A percentile compares a stretch with the other conserved stretches of the same genome.
Evolutionary conservation across 2,113 vertebrate genomes (phyloP).

Genomic region (Isurus oxyrinchus): DNA sequence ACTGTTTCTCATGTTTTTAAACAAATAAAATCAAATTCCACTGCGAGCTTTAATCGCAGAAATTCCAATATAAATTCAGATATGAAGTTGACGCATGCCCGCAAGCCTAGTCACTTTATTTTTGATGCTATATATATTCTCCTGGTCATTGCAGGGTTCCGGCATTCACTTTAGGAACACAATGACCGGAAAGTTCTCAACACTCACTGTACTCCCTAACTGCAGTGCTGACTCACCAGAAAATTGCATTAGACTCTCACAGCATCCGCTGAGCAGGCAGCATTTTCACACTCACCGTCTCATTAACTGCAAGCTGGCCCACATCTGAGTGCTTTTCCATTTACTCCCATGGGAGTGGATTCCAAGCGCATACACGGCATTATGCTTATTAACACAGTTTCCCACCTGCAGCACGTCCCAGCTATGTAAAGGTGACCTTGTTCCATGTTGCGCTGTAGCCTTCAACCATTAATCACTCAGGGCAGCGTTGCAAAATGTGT

Average conservation of each 20-base stretch:
- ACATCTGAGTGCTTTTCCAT: neutral
- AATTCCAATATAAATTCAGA: neutral
- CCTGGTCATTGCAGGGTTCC: neutral
- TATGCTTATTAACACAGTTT: conserved; percentile 5
- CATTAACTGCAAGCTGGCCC: neutral
- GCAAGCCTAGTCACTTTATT: neutral
- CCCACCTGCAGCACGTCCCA: neutral
- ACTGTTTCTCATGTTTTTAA: neutral
- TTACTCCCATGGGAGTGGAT: neutral
- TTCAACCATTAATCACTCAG: neutral
- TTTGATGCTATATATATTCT: neutral
- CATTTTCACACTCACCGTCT: neutral
- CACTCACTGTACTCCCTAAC: neutral
- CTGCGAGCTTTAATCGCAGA: neutral
- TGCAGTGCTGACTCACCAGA: neutral
- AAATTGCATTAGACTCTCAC: neutral
- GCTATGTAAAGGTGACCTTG: neutral
- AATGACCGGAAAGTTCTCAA: neutral
- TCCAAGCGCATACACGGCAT: neutral
- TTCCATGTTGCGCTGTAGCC: neutral
- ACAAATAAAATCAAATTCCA: neutral
- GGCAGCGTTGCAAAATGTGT: no score
- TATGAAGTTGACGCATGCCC: neutral
- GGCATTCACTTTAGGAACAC: neutral
- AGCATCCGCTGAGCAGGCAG: neutral